Percentiles rank a stretch among this genome's conserved stretches.
These are phyloP conservation scores for Trochalopteron elliotii DNA, from an alignment of 2,113 vertebrate genomes.

Conservation along the genomic window DNA sequence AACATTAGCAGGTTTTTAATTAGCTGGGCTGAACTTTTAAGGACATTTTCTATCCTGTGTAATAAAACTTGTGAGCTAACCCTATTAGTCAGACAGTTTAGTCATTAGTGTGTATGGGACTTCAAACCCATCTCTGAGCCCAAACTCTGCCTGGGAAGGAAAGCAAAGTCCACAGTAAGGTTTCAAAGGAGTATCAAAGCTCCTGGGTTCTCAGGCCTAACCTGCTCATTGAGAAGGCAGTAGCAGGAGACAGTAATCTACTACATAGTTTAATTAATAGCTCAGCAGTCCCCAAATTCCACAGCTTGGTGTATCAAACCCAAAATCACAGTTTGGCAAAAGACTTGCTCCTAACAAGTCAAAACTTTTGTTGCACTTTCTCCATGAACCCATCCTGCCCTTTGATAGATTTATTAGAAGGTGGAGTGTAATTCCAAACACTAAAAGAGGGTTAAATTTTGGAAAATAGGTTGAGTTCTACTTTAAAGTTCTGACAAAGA, in stretches of 20 bases:
- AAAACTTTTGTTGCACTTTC: background rate
- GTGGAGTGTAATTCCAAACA: background rate
- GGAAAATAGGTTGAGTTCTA: background rate
- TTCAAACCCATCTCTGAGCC: background rate
- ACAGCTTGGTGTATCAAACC: background rate
- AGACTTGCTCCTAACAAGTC: rapidly evolving
- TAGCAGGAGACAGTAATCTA: background rate
- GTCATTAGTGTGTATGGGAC: background rate
- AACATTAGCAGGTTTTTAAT: background rate
- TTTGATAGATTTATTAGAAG: background rate
- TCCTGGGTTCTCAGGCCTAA: background rate
- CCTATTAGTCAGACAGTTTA: background rate
- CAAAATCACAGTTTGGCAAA: background rate
- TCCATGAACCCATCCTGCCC: background rate
- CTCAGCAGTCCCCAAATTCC: background rate
- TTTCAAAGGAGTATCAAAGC: background rate
- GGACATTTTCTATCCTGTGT: background rate
- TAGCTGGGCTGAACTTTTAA: background rate
- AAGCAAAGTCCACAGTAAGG: background rate
- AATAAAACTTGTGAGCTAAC: background rate
- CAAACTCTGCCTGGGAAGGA: background rate
- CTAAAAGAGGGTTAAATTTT: background rate
- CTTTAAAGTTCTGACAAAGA: background rate
- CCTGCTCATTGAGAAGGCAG: background rate
- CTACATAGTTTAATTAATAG: background rate